Base-by-base conservation (phyloP, 2,797 vertebrate genomes). In the Semotilus atromaculatus region DNA sequence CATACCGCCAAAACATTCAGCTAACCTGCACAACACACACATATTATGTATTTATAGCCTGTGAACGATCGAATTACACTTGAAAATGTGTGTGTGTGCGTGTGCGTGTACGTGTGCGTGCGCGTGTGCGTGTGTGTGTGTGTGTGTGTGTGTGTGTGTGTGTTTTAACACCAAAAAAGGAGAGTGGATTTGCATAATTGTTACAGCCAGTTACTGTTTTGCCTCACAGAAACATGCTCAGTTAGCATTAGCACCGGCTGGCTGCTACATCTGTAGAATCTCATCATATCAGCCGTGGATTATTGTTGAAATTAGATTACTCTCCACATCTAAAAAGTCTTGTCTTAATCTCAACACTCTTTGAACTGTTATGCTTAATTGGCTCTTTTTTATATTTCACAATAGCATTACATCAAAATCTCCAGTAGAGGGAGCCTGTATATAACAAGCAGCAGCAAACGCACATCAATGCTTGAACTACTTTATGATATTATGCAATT, bases 41-140 rank as follows among this genome's bases (percentile, higher is more conserved):
- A 82, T 58, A 21, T 48, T 13, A 6, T 64, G 26, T 83, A 83
- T 76, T 83, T 81, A 83, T 85, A 83, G 80, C 55, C n/a, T 31
- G 31, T 71, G 36, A 82, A 81, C 55, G 80, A 79, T 71, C 62
- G 53, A 53, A 71, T 83, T 66, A 68, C 62, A 83, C 18, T 53
- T 67, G 23, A 78, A 70, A 51, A 34, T 36, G 9, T 60, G 68
- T 66, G 16, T 0, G 16, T 38, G 74, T 55, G 21, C 36, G 48
- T 75, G n/a, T n/a, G n/a, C n/a, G n/a, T n/a, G n/a, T n/a, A n/a
- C n/a, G n/a, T n/a, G n/a, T n/a, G n/a, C n/a, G n/a, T n/a, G n/a
- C n/a, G n/a, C n/a, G n/a, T n/a, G n/a, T n/a, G n/a, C n/a, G n/a
- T 36, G 9, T 60, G 68, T 66, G 16, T 36, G 9, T 60, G 68